Conservation (phyloP, 2,113 vertebrate species). For the Motacilla alba region DNA sequence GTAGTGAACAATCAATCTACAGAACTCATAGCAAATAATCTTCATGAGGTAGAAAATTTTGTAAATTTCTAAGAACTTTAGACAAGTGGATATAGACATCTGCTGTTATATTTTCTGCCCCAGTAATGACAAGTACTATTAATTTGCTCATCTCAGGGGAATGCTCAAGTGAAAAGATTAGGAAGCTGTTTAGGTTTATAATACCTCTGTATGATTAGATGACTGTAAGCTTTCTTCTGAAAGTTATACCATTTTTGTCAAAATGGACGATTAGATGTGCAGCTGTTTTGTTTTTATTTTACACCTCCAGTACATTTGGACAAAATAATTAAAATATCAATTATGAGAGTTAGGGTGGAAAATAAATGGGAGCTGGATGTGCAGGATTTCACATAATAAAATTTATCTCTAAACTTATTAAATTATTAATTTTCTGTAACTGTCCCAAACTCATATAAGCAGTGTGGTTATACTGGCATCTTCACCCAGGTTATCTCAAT, state of each 20-base stretch:
- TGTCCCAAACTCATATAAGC: neutral
- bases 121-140: slow-evolving; percentile 24
- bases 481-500: neutral
- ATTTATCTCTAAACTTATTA: neutral
- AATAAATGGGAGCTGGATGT: neutral
- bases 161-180: neutral
- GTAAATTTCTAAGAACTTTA: neutral
- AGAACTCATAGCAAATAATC: neutral
- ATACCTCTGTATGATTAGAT: neutral
- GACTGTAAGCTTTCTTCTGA: neutral
- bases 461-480: neutral
- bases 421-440: neutral
- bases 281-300: neutral
- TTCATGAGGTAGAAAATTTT: neutral
- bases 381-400: neutral
- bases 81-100: neutral
- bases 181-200: neutral
- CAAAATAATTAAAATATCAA: neutral
- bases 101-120: slow-evolving; percentile 5
- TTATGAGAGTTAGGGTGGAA: neutral
- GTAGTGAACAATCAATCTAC: neutral
- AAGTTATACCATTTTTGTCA: neutral
- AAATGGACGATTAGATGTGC: neutral
- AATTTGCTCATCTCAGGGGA: neutral
- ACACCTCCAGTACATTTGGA: neutral